Evolutionary conservation across 1,140 invertebrate genomes (phyloP), one percentile per base, ranked within the genome.

Genomic region (Drosophila bocki): DNA sequence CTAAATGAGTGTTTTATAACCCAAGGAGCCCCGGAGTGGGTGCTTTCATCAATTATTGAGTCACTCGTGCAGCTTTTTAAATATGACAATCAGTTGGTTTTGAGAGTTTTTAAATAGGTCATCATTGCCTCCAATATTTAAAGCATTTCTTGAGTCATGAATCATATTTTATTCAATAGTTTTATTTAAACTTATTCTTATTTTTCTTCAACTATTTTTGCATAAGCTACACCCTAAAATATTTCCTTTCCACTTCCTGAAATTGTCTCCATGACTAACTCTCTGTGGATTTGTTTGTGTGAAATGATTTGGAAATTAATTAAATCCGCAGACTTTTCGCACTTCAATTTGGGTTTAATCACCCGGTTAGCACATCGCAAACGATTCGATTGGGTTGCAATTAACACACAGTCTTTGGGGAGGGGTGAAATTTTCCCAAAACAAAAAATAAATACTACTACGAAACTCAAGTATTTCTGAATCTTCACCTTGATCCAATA

Each of bases 401-500:
- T 81, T 78, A 62, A 42, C 58, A 78, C 44, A 29, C n/a, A 3
- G 7, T 1, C 19, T 39, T 32, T 29, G 15, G 22, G 26, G 3
- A 1, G 32, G 12, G 19, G 7, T 11, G 44, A 59, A 72, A 48
- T 45, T 58, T 39, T 33, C n/a, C 17, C 39, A 44, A 13, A 33
- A 26, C 1, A 15, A 32, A 62, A 17, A n/a, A 63, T 8, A 19
- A 11, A 68, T 11, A 35, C 13, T 42, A 15, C 0, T 2, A 42
- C 3, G 8, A 48, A 71, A 15, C 19, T 19, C 26, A 57, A 42
- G 11, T 35, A 51, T 70, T 56, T 57, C 12, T 26, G 13, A 26
- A 19, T 17, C 9, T 32, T 60, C 54, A 74, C 70, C 70, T 74
- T 74, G 67, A 74, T 60, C 68, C 70, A 44, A 51, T 72, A 72